A percentile compares a stretch with the other conserved stretches of the same genome.
Conservation (phyloP, 2,888 invertebrate genomes). For the Diarsia brunnea region DNA sequence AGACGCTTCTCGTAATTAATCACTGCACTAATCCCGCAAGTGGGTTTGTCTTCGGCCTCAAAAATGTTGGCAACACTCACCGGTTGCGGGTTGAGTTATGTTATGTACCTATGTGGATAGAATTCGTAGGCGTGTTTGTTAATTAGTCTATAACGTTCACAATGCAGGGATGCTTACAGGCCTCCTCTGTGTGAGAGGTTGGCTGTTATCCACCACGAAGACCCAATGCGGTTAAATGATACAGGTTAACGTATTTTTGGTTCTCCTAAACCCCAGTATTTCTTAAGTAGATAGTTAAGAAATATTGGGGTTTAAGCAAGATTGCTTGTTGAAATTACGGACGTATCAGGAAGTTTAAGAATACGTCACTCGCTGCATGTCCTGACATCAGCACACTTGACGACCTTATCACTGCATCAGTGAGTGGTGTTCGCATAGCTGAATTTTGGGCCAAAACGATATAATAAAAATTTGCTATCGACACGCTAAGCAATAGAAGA, state of each 20-base stretch:
- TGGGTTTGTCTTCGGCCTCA: constrained; percentile 43
- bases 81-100: neutral
- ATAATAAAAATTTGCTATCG: no score
- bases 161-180: neutral
- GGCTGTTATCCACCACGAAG: neutral
- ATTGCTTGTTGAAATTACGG: no score
- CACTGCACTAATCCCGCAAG: constrained; percentile 50
- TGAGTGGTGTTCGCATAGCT: no score
- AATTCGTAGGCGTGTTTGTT: neutral
- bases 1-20: constrained; percentile 49
- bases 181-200: neutral
- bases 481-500: no score
- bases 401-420: no score
- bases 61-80: constrained; percentile 46
- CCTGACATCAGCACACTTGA: no score
- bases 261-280: neutral
- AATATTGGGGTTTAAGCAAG: no score
- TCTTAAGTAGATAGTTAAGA: no score
- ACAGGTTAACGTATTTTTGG: neutral
- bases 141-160: neutral
- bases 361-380: no score
- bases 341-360: no score
- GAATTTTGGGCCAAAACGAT: no score
- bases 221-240: neutral
- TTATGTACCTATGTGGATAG: neutral